Evolutionary conservation across 2,888 invertebrate species (phyloP), one percentile per base, ranked within the genome.

Genomic region (Didymodactylos carnosus): DNA sequence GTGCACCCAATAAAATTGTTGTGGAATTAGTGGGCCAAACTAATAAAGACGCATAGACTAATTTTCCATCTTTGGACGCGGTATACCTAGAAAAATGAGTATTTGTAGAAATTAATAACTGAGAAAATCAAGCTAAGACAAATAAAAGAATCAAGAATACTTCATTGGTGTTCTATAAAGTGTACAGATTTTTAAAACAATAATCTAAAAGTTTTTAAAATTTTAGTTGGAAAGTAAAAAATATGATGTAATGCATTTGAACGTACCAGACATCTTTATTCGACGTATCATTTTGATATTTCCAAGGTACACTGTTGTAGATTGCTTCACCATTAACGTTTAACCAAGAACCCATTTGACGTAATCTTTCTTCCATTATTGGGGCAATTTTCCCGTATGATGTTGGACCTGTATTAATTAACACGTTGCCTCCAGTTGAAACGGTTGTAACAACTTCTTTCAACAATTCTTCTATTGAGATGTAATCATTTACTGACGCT

Each of bases 321-420:
- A 94, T 91, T 0, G 91, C 91, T 80, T 91, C 90, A 0, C 92
- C 93, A 79, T 93, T 94, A n/a, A 88, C 83, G 3, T 83, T 79
- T 19, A 94, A 84, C 93, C 94, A 94, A 19, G 79, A 73, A 4
- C 94, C 94, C 78, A 94, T 86, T 77, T 88, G 86, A 19, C 87
- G 82, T 0, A 94, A 84, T 69, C 93, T 86, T 80, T 94, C 92
- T 84, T 92, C 89, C 83, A 89, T 92, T 80, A 94, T 89, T 0
- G 91, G 90, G 5, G 87, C 82, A 77, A 94, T 92, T 8, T 88
- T 88, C 6, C 94, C 94, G 78, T 91, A 91, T 80, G 89, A 90
- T 0, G 92, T 91, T 23, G 94, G 93, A 0, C 94, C 93, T 8
- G 93, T 87, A 80, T 94, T 94, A 80, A 91, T 87, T 23, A 91